Conservation (phyloP, 2,113 vertebrate species). For the Megaceryle torquata region DNA sequence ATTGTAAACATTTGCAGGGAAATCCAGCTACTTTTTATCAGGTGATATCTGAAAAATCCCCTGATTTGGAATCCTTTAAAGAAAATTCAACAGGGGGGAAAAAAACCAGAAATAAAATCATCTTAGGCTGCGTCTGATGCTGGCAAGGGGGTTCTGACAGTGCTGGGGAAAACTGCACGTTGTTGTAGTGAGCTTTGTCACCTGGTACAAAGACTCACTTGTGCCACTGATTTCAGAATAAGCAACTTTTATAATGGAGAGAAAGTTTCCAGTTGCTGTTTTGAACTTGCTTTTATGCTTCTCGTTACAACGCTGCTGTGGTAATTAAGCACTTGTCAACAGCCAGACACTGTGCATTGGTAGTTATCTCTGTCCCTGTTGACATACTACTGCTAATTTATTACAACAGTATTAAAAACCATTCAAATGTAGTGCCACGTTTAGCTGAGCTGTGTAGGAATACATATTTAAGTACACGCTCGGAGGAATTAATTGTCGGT, state of each 20-base stretch:
- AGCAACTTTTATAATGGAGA: not conserved
- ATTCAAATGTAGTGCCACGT: not conserved
- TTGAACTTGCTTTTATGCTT: not conserved
- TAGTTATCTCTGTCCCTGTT: not conserved
- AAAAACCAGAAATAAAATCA: not conserved
- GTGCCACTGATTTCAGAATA: not conserved
- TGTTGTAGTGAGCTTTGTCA: not conserved
- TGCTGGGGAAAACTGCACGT: not conserved
- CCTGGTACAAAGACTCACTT: not conserved
- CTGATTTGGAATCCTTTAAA: not conserved
- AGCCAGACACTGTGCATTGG: not conserved
- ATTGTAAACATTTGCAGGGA: not conserved
- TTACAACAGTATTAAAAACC: not conserved
- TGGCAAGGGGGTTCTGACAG: not conserved
- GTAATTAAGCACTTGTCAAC: not conserved
- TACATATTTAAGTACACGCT: not conserved
- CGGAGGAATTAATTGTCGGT: not conserved
- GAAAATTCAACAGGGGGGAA: not conserved
- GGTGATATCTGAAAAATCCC: not conserved
- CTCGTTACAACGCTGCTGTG: not conserved
- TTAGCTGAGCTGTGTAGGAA: not conserved
- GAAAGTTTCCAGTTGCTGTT: not conserved
- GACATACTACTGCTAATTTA: not conserved
- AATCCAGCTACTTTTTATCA: not conserved
- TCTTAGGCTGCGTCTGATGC: accelerated